Evolutionary conservation across 2,888 invertebrate genomes (phyloP).

Genomic region (Hoplodrina ambigua): DNA sequence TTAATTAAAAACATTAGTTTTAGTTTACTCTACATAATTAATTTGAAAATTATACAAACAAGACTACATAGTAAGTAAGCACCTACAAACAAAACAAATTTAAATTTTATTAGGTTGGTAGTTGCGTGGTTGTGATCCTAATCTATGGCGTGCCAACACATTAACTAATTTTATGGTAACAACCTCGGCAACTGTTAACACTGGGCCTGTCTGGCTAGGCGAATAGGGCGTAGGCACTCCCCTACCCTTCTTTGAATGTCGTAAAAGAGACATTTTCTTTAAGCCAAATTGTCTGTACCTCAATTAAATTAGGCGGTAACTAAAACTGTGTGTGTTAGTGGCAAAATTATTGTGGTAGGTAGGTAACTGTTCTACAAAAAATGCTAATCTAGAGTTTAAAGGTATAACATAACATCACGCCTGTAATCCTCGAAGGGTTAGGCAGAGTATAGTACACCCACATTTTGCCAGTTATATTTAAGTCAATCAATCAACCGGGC

Average conservation of each 20-base stretch:
- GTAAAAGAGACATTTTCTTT: conserved; percentile 13
- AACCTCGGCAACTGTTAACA: background rate
- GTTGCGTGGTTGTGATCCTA: conserved; percentile 21
- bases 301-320: background rate
- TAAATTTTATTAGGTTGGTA: conserved; percentile 8
- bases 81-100: conserved; percentile 3
- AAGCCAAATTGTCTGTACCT: background rate
- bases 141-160: conserved; percentile 40
- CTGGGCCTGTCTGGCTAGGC: conserved; percentile 3
- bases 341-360: background rate
- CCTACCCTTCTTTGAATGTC: background rate
- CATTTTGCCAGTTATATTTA: too few relatives aligned
- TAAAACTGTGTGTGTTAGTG: background rate
- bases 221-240: background rate
- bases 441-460: too few relatives aligned
- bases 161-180: conserved; percentile 38
- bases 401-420: too few relatives aligned
- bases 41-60: background rate
- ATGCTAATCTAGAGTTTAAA: too few relatives aligned
- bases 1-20: background rate
- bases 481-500: too few relatives aligned
- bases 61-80: background rate
- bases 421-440: too few relatives aligned
- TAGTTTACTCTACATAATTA: background rate
- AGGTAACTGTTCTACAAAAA: too few relatives aligned